Conservation (phyloP, 2,888 invertebrate species). For the Halocaridina rubra region DNA sequence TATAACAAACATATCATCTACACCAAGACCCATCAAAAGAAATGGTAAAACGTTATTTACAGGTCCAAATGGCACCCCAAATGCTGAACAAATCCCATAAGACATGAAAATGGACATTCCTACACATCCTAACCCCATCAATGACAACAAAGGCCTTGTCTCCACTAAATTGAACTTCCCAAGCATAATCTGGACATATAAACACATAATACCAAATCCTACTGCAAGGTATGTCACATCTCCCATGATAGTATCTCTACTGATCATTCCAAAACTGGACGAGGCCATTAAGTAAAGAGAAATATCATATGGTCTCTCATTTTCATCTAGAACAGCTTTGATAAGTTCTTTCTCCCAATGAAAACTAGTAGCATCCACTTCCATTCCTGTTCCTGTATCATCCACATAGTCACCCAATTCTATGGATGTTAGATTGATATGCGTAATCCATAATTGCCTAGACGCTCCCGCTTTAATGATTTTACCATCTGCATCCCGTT, state of each 20-base stretch:
- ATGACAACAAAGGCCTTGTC: slow-evolving; percentile 76
- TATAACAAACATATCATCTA: slow-evolving; percentile 89
- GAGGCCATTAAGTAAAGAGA: slow-evolving; percentile 51
- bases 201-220: slow-evolving; percentile 79
- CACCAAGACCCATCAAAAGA: slow-evolving; percentile 81
- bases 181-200: slow-evolving; percentile 80
- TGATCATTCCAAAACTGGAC: slow-evolving; percentile 79
- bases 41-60: slow-evolving; percentile 86
- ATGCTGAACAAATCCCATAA: slow-evolving; percentile 78
- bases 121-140: slow-evolving; percentile 78
- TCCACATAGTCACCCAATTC: slow-evolving; percentile 70
- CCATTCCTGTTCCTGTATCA: slow-evolving; percentile 66
- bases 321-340: slow-evolving; percentile 31
- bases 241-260: slow-evolving; percentile 77
- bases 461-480: slow-evolving; percentile 48
- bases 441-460: slow-evolving; percentile 49
- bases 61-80: slow-evolving; percentile 82
- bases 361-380: slow-evolving; percentile 52
- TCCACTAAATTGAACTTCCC: slow-evolving; percentile 82
- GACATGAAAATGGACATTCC: slow-evolving; percentile 80
- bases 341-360: slow-evolving; percentile 52
- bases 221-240: slow-evolving; percentile 78
- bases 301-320: slow-evolving; percentile 22
- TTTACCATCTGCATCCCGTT: slow-evolving; percentile 23
- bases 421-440: slow-evolving; percentile 40